Conservation (phyloP, 2,888 invertebrate species). For the Choristoneura rosaceana region DNA sequence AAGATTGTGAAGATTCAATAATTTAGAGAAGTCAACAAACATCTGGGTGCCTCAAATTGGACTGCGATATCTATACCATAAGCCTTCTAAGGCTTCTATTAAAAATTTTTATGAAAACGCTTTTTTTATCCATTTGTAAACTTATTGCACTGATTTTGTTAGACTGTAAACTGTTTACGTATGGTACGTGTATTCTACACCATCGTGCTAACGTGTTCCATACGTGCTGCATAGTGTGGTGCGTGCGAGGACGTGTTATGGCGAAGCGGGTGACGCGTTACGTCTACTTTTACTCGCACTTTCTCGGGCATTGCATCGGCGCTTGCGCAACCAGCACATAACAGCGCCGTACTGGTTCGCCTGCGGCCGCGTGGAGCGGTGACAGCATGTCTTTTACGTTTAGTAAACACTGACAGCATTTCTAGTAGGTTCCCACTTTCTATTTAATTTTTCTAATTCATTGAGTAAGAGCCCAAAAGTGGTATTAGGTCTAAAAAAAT, state of each 20-base stretch:
- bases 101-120: neutral
- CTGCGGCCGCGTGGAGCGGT: conserved; percentile 54
- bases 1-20: no score
- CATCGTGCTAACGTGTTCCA: neutral
- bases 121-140: neutral
- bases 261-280: conserved; percentile 76
- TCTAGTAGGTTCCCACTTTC: neutral
- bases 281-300: conserved; percentile 86
- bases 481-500: no score
- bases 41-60: neutral
- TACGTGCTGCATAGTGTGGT: conserved; percentile 41
- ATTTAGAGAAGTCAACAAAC: neutral
- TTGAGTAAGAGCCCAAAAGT: neutral
- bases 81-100: no score
- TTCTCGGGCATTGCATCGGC: conserved; percentile 66
- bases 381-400: conserved; percentile 61
- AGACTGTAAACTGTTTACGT: conserved; percentile 1
- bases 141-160: neutral
- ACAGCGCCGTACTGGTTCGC: conserved; percentile 75
- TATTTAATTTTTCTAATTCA: neutral
- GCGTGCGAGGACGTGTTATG: conserved; percentile 62
- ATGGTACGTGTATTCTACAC: neutral
- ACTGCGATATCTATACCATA: no score
- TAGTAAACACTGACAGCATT: neutral
- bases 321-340: conserved; percentile 76